Evolutionary conservation across 2,888 invertebrate genomes (phyloP).

Genomic region (Lacanobia oleracea): DNA sequence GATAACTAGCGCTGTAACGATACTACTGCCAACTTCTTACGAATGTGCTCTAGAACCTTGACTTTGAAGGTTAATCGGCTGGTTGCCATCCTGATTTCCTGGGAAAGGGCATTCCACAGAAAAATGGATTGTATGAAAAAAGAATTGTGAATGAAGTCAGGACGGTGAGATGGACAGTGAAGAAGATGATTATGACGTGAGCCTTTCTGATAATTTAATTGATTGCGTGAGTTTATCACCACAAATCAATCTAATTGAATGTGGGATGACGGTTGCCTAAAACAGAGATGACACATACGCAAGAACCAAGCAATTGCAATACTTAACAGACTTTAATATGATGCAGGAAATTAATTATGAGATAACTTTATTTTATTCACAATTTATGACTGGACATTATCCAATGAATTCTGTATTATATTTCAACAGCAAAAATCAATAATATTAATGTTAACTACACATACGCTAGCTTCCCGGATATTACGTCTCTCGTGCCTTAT

Average conservation of each 20-base stretch:
- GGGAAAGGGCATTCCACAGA: no score
- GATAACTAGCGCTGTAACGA: no score
- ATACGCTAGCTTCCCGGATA: constrained; percentile 1
- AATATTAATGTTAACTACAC: constrained; percentile 2
- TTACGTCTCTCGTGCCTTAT: not conserved
- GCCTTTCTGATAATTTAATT: not conserved
- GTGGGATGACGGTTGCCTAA: not conserved
- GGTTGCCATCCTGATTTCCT: no score
- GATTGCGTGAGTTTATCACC: not conserved
- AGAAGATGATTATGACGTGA: no score
- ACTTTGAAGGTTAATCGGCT: no score
- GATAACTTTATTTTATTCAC: constrained; percentile 10
- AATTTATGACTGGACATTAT: not conserved
- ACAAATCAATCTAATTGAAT: not conserved
- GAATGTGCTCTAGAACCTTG: no score
- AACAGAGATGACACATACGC: not conserved
- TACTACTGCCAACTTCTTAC: no score
- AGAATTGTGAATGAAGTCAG: no score
- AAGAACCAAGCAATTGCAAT: not conserved
- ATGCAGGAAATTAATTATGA: constrained; percentile 13
- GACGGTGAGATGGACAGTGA: no score
- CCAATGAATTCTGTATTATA: constrained; percentile 1
- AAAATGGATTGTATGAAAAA: no score
- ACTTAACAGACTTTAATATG: not conserved
- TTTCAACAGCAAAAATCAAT: not conserved